phyloP scores from a whole-genome alignment of 2,797 vertebrate genomes.

The Cyclopterus lumpus region DNA sequence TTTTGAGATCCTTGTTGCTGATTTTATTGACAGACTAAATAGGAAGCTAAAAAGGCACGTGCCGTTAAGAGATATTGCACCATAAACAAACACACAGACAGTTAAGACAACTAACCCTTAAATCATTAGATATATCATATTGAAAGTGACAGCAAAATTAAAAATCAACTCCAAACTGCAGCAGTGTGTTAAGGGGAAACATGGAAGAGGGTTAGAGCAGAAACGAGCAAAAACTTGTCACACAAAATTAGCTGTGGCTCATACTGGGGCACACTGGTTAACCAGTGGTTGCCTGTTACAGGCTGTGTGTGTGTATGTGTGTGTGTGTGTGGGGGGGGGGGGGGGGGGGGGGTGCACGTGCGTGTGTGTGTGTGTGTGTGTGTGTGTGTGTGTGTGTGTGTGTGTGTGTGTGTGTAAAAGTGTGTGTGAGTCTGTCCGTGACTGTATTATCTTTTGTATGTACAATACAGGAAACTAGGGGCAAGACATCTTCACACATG shows the following conservation, averaged over 20 bases:
- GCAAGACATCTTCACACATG: slow-evolving; percentile 77
- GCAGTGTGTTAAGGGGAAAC: slow-evolving; percentile 71
- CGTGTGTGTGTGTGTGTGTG: slow-evolving; percentile 11
- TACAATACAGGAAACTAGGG: slow-evolving; percentile 65
- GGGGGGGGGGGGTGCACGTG: no score
- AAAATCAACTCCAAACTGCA: slow-evolving; percentile 78
- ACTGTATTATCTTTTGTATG: slow-evolving; percentile 52
- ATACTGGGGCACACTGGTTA: slow-evolving; percentile 50
- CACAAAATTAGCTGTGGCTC: slow-evolving; percentile 64
- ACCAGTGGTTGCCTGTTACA: slow-evolving; percentile 60
- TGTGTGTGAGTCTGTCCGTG: slow-evolving; percentile 25
- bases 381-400: slow-evolving; percentile 11
- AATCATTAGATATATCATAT: slow-evolving; percentile 74
- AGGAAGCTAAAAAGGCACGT: slow-evolving; percentile 87
- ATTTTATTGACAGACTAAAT: slow-evolving; percentile 83
- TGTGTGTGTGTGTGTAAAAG: slow-evolving; percentile 22
- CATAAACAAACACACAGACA: slow-evolving; percentile 82
- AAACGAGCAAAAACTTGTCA: slow-evolving; percentile 71
- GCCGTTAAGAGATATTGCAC: slow-evolving; percentile 84
- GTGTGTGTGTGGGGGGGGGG: slow-evolving; percentile 6
- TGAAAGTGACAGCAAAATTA: slow-evolving; percentile 74
- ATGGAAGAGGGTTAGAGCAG: slow-evolving; percentile 73
- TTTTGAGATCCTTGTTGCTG: slow-evolving; percentile 78
- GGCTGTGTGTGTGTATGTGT: slow-evolving; percentile 44
- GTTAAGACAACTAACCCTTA: slow-evolving; percentile 77